These are phyloP conservation scores for Deilephila porcellus DNA, from an alignment of 2,888 invertebrate species.

Conservation along the genomic window DNA sequence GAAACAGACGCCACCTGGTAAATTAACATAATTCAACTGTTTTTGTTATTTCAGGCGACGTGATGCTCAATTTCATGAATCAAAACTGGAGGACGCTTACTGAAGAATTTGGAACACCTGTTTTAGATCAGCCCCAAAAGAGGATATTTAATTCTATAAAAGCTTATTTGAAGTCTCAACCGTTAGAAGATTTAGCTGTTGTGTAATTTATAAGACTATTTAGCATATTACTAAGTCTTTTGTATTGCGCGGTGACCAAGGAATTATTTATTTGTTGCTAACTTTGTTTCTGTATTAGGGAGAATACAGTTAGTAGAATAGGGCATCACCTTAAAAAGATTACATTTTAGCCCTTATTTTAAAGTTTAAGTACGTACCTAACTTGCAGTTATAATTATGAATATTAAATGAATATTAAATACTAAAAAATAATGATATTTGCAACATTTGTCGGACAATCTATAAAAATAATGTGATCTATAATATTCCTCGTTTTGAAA, in stretches of 20 bases:
- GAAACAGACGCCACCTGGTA: neutral
- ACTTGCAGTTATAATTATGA: no score
- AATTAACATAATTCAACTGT: slow-evolving; percentile 13
- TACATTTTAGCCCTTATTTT: no score
- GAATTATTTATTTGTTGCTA: neutral
- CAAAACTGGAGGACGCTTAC: slow-evolving; percentile 62
- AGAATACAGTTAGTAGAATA: neutral
- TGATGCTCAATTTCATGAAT: slow-evolving; percentile 66
- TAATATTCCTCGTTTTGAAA: no score
- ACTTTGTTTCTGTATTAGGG: neutral
- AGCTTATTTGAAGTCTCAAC: slow-evolving; percentile 52
- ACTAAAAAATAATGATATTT: no score
- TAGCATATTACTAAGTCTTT: neutral
- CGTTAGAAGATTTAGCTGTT: slow-evolving; percentile 54
- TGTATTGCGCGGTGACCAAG: neutral
- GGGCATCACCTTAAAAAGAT: no score
- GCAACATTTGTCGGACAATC: no score
- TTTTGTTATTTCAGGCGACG: slow-evolving; percentile 56
- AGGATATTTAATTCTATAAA: slow-evolving; percentile 54
- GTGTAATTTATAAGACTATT: slow-evolving; percentile 31
- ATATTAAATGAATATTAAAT: no score
- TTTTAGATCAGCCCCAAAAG: slow-evolving; percentile 54
- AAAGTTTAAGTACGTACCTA: no score
- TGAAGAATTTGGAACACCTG: slow-evolving; percentile 58
- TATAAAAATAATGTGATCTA: no score